Base-by-base conservation (phyloP, 1,140 invertebrate genomes). In the Lordiphosa mommai region DNA sequence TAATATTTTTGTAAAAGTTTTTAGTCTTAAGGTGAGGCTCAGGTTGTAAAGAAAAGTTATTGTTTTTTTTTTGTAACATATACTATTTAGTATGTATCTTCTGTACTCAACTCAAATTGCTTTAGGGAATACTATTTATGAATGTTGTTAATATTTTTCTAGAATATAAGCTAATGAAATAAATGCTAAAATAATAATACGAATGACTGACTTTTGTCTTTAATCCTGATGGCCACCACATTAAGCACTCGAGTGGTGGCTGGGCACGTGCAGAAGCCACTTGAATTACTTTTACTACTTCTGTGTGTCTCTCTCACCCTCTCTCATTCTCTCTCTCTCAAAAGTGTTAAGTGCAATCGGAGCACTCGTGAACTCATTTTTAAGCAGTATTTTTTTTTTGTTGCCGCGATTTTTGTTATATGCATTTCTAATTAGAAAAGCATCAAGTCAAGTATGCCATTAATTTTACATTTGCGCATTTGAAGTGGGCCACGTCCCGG, bases 381-480 rank as follows among this genome's bases (percentile, higher is more conserved):
- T 59, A 64, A 72, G 65, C 59, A 53, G 46, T 56, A 55, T 55
- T 53, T 53, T 37, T 56, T 60, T 58, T 41, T 32, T 49, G 20
- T 41, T 34, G 61, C 67, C 59, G 46, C 49, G 49, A 67, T 71
- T 73, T 73, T 67, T 56, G 63, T 73, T 73, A 67, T 67, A 72
- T 69, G 64, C 71, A 72, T 69, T 72, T 65, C 56, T 72, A 72
- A 69, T 69, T 68, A 69, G 68, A 72, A 72, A 61, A 61, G 60
- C 60, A 70, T 70, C 65, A 71, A 70, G 70, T 72, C 59, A 72
- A 76, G 69, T 72, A 65, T 72, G 69, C 65, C 65, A 76, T 72
- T 76, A 72, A 76, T 76, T 76, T 70, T 61, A 69, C 70, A 72
- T 76, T 72, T 76, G 70, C 72, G 60, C 69, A 65, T 72, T 76